These are phyloP conservation scores for Coenobita brevimanus DNA, from an alignment of 1,140 invertebrate genomes.

Conservation along the genomic window DNA sequence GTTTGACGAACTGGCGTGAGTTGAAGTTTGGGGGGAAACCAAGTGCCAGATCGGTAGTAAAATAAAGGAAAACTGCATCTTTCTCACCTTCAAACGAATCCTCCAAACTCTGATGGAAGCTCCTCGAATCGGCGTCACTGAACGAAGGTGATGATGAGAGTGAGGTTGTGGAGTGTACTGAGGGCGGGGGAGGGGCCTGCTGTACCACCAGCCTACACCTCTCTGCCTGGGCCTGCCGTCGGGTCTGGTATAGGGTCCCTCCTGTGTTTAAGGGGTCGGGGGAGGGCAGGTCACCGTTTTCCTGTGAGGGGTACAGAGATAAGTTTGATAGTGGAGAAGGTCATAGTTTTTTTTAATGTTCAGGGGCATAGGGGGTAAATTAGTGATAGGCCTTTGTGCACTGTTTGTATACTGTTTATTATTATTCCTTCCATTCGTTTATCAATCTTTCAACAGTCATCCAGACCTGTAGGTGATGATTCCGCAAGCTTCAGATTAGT, in stretches of 20 bases:
- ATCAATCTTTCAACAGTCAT: background rate
- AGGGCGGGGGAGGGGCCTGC: conserved; percentile 1
- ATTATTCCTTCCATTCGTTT: background rate
- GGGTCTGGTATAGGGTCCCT: conserved; percentile 58
- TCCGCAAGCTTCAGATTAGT: too few relatives aligned
- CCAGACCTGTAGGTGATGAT: too few relatives aligned
- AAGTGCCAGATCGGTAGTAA: background rate
- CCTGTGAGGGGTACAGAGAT: background rate
- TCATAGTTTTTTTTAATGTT: too few relatives aligned
- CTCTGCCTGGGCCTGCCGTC: conserved; percentile 57
- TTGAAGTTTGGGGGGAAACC: too few relatives aligned
- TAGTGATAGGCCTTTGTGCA: too few relatives aligned
- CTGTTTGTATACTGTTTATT: background rate
- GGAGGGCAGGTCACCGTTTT: conserved; percentile 25
- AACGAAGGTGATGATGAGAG: background rate
- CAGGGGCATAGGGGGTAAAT: too few relatives aligned
- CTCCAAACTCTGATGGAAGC: background rate
- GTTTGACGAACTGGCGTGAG: too few relatives aligned
- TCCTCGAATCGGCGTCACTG: background rate
- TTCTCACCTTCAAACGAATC: background rate
- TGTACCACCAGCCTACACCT: conserved; percentile 44
- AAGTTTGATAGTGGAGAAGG: background rate
- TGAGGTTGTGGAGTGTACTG: background rate
- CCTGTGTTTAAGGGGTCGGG: conserved; percentile 24
- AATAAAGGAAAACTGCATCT: background rate